These are phyloP conservation scores for Pipra filicauda DNA, from an alignment of 2,113 vertebrate genomes.

Conservation along the genomic window DNA sequence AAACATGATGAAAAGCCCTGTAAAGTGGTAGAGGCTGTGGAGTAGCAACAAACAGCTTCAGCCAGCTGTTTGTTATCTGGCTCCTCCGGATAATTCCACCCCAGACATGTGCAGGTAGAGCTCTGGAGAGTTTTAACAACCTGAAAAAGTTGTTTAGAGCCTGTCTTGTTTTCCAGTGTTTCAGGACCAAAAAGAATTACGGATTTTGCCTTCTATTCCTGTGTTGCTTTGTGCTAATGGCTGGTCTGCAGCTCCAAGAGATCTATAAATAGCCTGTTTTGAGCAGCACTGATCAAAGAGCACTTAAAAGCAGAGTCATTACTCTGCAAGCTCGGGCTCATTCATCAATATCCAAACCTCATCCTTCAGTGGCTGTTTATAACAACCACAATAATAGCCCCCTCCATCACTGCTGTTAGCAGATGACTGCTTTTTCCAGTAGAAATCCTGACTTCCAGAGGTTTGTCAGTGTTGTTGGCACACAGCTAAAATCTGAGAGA, in stretches of 20 bases:
- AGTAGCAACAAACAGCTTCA: background rate
- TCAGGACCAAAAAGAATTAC: background rate
- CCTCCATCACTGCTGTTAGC: background rate
- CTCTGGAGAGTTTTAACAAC: background rate
- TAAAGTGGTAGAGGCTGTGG: background rate
- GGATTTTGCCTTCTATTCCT: background rate
- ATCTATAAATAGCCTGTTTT: background rate
- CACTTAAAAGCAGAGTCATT: conserved; percentile 6
- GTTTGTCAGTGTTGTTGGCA: background rate
- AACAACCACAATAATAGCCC: background rate
- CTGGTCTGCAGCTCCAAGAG: background rate
- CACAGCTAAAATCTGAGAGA: background rate
- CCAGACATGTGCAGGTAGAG: background rate
- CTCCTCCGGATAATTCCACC: background rate
- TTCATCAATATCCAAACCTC: background rate
- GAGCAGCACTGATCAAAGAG: conserved; percentile 14
- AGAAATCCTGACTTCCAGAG: background rate
- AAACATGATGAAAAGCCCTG: conserved; percentile 15
- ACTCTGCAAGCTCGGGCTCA: background rate
- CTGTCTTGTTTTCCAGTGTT: background rate
- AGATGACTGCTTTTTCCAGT: background rate
- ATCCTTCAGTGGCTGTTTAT: background rate
- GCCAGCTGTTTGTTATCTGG: background rate
- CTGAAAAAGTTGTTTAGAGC: background rate
- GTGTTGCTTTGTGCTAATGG: background rate